A percentile compares a stretch with the other conserved stretches of the same genome.
Evolutionary conservation across 53 echinoderm and acorn worm genomes (phyloP).

Genomic region (Paracentrotus lividus): DNA sequence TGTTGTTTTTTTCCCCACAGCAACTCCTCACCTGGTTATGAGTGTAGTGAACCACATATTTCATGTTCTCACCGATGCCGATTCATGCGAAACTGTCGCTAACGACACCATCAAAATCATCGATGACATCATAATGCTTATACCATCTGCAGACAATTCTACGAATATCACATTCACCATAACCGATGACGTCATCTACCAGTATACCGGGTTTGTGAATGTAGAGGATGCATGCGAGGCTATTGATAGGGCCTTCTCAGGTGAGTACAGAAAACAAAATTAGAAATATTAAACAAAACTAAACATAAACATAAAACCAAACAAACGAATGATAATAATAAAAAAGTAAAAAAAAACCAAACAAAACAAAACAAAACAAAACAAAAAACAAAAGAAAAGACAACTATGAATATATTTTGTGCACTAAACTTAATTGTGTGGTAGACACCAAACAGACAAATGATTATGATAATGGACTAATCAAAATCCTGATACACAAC

Average conservation of each 20-base stretch:
- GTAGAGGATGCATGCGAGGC: not conserved
- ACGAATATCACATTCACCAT: not conserved
- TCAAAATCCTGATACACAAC: too few relatives aligned
- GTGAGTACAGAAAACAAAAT: not conserved
- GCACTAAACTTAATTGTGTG: too few relatives aligned
- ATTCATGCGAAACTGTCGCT: not conserved
- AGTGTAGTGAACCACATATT: not conserved
- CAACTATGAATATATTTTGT: too few relatives aligned
- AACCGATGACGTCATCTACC: slow-evolving; percentile 13
- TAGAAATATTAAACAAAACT: not conserved
- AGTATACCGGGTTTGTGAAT: slow-evolving; percentile 14
- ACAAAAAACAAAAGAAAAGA: too few relatives aligned
- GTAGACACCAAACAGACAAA: too few relatives aligned
- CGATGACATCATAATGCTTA: slow-evolving; percentile 1
- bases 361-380: not conserved
- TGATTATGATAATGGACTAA: too few relatives aligned
- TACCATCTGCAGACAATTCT: not conserved
- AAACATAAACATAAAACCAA: not conserved
- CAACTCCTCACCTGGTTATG: not conserved
- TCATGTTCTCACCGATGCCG: not conserved
- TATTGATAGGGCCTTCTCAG: not conserved
- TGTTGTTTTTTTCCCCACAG: not conserved
- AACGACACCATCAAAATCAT: not conserved
- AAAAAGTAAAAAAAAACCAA: not conserved
- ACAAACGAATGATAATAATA: not conserved